A percentile compares a stretch with the other conserved stretches of the same genome.
Conservation (phyloP, 2,888 invertebrate species). For the Cheilosia soror region DNA sequence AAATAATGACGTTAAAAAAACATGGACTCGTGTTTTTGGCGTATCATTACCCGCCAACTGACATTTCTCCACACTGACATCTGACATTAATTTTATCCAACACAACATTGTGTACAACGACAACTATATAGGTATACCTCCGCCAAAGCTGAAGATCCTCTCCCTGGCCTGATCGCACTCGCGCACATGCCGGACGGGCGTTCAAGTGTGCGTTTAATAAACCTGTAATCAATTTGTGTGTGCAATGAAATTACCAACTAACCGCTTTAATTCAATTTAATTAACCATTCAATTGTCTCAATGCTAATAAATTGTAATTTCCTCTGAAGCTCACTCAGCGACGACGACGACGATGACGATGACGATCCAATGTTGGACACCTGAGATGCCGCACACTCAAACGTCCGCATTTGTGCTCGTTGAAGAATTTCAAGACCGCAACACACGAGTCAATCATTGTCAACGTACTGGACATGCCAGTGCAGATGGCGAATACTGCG, state of each 20-base stretch:
- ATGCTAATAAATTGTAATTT: conserved; percentile 67
- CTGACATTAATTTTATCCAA: conserved; percentile 70
- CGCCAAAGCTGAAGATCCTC: conserved; percentile 6
- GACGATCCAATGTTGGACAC: conserved; percentile 26
- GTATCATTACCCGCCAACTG: conserved; percentile 63
- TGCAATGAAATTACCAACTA: conserved; percentile 52
- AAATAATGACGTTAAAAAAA: conserved; percentile 67
- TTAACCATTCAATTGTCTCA: conserved; percentile 72
- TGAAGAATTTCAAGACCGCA: conserved; percentile 55
- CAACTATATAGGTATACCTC: background rate
- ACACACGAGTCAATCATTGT: conserved; percentile 65
- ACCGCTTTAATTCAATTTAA: conserved; percentile 68
- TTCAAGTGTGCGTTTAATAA: conserved; percentile 33
- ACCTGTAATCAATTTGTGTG: conserved; percentile 63
- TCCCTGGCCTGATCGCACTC: background rate
- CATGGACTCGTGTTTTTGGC: conserved; percentile 51
- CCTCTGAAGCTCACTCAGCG: background rate
- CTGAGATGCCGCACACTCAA: conserved; percentile 52
- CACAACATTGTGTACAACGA: conserved; percentile 18
- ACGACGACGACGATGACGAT: conserved; percentile 4
- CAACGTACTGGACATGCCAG: conserved; percentile 44
- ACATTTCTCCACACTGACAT: conserved; percentile 66
- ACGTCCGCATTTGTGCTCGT: conserved; percentile 26
- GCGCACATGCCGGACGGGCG: background rate
- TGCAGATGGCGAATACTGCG: background rate